Conservation (phyloP, 1,140 invertebrate genomes). For the Batillaria attramentaria region DNA sequence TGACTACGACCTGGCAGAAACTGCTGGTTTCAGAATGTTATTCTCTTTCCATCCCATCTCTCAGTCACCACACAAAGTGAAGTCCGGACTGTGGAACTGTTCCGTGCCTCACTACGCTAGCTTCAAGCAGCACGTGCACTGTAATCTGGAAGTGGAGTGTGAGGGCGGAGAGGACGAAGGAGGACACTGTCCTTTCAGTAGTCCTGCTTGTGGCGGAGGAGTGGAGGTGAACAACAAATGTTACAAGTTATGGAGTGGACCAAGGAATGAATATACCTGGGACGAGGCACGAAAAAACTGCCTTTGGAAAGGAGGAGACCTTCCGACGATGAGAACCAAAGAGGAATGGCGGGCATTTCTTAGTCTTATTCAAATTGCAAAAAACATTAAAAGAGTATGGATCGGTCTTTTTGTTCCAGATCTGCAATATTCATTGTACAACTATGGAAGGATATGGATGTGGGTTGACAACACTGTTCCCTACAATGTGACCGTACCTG, state of each 20-base stretch:
- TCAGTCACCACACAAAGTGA: not conserved
- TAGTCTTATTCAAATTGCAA: not conserved
- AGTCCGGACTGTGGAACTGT: constrained; percentile 11
- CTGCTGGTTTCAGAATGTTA: constrained; percentile 7
- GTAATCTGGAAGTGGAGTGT: constrained; percentile 21
- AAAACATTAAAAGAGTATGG: not conserved
- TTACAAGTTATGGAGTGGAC: no score
- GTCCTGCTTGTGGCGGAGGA: not conserved
- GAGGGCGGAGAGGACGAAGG: constrained; percentile 9
- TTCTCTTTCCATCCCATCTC: not conserved
- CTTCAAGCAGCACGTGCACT: constrained; percentile 17
- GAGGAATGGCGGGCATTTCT: constrained; percentile 1
- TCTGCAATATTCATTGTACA: no score
- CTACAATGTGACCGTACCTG: no score
- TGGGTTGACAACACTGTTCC: constrained; percentile 24
- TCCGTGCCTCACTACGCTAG: constrained; percentile 8
- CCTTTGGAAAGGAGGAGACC: not conserved
- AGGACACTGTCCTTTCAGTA: not conserved
- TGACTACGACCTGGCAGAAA: no score
- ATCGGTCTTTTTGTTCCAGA: not conserved
- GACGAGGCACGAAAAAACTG: not conserved
- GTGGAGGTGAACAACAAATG: no score
- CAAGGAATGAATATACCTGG: not conserved
- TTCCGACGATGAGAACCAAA: not conserved
- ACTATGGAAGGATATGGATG: not conserved